Evolutionary conservation across 2,113 vertebrate genomes (phyloP).

Genomic region (Neolamprologus kungweensis): DNA sequence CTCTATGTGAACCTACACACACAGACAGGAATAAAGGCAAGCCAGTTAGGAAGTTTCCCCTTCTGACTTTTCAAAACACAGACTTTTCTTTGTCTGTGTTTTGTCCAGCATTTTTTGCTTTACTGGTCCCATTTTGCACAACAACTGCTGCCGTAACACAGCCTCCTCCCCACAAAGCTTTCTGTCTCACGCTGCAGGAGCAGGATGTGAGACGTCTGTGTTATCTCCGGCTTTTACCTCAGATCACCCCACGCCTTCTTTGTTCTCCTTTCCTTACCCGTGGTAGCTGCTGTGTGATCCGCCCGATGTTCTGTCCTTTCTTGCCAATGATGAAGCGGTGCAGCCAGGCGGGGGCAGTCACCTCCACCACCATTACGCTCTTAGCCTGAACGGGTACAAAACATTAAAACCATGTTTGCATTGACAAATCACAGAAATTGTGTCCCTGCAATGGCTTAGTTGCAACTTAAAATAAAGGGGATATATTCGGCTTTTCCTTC

Average conservation of each 20-base stretch:
- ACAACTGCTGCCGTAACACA: background rate
- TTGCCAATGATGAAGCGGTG: conserved; percentile 82
- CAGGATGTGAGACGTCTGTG: background rate
- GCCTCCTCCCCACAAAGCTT: background rate
- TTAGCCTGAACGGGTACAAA: conserved; percentile 61
- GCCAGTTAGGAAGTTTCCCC: background rate
- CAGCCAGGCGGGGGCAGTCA: conserved; percentile 76
- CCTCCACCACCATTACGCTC: conserved; percentile 72
- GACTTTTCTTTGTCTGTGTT: background rate
- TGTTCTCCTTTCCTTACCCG: conserved; percentile 46
- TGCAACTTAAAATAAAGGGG: background rate
- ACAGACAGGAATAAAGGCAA: background rate
- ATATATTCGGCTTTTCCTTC: background rate
- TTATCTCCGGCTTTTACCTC: background rate
- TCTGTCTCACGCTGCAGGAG: background rate
- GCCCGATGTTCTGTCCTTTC: conserved; percentile 76
- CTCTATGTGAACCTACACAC: conserved; percentile 73
- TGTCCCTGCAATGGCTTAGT: background rate
- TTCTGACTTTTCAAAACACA: background rate
- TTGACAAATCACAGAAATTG: background rate
- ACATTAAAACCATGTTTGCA: background rate
- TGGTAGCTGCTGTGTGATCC: conserved; percentile 75
- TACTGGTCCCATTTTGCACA: background rate
- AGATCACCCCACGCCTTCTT: background rate
- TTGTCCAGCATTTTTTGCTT: background rate